Evolutionary conservation across 2,113 vertebrate genomes (phyloP), one percentile per base, ranked within the genome.

Genomic region (Mormyrus iriodes): DNA sequence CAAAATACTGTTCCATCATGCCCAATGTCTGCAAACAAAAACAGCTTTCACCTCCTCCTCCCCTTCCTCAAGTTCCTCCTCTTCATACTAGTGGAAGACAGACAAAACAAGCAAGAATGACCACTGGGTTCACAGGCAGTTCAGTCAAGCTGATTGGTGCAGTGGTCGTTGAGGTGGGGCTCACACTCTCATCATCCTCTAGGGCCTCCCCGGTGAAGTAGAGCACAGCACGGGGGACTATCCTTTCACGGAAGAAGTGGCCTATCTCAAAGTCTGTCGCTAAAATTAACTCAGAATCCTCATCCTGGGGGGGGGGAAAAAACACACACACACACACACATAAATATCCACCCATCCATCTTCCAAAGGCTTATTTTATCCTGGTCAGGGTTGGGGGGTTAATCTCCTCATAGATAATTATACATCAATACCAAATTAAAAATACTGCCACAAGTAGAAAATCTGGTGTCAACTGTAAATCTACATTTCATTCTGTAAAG

Each of bases 131-230:
- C 21, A 27, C 46, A 17, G 46, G 21, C 61, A 69, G 27, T 31
- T 69, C 12, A 52, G 21, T 39, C 31, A 83, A 21, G 48, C 19
- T n/a, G 35, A 83, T 39, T 35, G 85, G 31, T 86, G 27, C 49
- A 86, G 58, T 15, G 31, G 85, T 51, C n/a, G 46, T 73, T 52
- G 31, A 31, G 69, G 49, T 0, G 44, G 39, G 86, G 96, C 98
- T 69, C 96, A 99, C 98, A 0, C 98, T 99, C 90, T 99, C 98
- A 7, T 98, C 98, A 51, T 99, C 98, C 87, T 99, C 98, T 92
- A 99, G 95, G 90, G 98, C 98, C 94, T 99, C 98, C 61, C 98
- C 98, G 0, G 98, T 99, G 94, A 99, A 99, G 94, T 99, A 99
- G 12, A 99, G 97, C 92, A 99, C 98, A 0, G 98, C 98, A 92